Evolutionary conservation across 2,888 invertebrate genomes (phyloP).

Genomic region (Troides oblongomaculatus): DNA sequence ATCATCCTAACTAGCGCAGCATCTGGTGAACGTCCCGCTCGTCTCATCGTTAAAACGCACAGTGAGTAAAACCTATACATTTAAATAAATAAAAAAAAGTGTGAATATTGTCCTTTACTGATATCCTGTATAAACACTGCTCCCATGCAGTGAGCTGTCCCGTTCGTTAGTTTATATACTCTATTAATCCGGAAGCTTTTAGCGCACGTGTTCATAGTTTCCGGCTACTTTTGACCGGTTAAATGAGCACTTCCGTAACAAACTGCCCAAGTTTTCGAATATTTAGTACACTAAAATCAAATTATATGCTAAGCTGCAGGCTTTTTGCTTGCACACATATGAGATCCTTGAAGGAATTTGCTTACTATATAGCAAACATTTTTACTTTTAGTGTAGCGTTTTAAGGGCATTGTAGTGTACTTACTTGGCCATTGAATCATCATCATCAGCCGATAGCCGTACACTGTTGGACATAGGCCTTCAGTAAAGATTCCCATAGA

Average conservation of each 20-base stretch:
- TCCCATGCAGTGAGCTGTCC: not conserved
- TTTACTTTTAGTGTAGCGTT: no score
- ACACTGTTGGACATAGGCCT: no score
- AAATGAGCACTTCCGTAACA: slow-evolving; percentile 35
- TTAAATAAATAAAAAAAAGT: not conserved
- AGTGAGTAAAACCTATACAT: not conserved
- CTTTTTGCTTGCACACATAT: not conserved
- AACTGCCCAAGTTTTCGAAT: not conserved
- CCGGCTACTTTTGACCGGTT: not conserved
- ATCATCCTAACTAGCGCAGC: no score
- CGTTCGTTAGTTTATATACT: not conserved
- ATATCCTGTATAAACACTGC: not conserved
- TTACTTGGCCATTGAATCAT: no score
- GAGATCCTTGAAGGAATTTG: not conserved
- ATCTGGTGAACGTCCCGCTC: no score
- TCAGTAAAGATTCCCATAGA: no score
- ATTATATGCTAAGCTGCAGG: not conserved
- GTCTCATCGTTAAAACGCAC: not conserved
- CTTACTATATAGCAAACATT: no score
- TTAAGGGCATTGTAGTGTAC: no score
- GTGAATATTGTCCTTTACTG: not conserved
- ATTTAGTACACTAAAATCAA: not conserved
- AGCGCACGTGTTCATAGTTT: slow-evolving; percentile 9
- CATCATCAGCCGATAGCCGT: no score
- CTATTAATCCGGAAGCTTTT: slow-evolving; percentile 16